Conservation (phyloP, 2,888 invertebrate species). For the Alcis repandata region DNA sequence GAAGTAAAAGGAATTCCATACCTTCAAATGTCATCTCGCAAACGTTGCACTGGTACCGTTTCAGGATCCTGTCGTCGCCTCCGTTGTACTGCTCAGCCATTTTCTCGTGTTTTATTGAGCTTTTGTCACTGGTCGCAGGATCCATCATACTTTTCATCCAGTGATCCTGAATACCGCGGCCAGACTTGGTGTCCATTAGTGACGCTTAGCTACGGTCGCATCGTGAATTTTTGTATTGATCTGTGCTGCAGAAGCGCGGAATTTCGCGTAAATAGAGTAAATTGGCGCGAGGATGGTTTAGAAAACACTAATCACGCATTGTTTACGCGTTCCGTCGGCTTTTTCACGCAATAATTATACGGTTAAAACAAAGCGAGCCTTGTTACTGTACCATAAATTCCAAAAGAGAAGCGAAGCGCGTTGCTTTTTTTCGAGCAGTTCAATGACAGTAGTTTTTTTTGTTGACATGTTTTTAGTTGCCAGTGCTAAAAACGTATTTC, state of each 20-base stretch:
- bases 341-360: conserved; percentile 68
- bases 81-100: conserved; percentile 78
- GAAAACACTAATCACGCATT: conserved; percentile 69
- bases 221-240: conserved; percentile 73
- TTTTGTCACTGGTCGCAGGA: conserved; percentile 78
- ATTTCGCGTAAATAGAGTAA: conserved; percentile 55
- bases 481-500: conserved; percentile 49
- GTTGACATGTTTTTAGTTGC: conserved; percentile 71
- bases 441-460: conserved; percentile 76
- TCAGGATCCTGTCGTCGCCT: conserved; percentile 72
- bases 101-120: conserved; percentile 80
- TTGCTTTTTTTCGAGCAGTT: conserved; percentile 79
- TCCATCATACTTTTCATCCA: conserved; percentile 85
- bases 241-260: conserved; percentile 58
- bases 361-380: conserved; percentile 85
- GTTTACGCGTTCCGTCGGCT: conserved; percentile 76
- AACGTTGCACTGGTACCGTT: conserved; percentile 77
- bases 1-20: conserved; percentile 78
- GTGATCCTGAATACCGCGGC: conserved; percentile 77
- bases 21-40: conserved; percentile 81
- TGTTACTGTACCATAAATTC: conserved; percentile 86
- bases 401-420: conserved; percentile 86
- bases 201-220: conserved; percentile 63
- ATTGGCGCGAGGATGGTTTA: conserved; percentile 49
- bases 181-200: conserved; percentile 80